Conservation (phyloP, 2,888 invertebrate genomes). For the Ophraella communa region DNA sequence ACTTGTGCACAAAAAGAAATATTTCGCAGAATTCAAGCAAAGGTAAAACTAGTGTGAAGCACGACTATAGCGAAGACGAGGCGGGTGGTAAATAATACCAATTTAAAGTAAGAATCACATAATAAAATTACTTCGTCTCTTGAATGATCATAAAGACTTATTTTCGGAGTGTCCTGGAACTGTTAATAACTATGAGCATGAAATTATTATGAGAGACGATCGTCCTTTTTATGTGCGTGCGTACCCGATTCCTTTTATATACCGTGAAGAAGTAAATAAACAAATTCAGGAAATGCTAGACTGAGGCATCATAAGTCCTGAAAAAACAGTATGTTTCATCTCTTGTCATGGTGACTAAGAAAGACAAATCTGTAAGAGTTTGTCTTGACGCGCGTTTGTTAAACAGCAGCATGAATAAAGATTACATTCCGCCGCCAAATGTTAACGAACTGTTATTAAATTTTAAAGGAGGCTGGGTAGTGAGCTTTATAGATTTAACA, state of each 20-base stretch:
- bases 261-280: background rate
- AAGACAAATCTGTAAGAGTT: conserved; percentile 28
- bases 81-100: too few relatives aligned
- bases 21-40: too few relatives aligned
- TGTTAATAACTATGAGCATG: background rate
- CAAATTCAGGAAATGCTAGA: conserved; percentile 19
- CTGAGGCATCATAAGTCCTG: conserved; percentile 20
- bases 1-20: too few relatives aligned
- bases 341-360: conserved; percentile 29
- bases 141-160: too few relatives aligned
- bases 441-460: conserved; percentile 14
- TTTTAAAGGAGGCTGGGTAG: conserved; percentile 13
- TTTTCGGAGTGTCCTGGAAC: too few relatives aligned
- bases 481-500: conserved; percentile 27
- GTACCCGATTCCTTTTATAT: conserved; percentile 19
- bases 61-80: too few relatives aligned
- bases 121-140: too few relatives aligned
- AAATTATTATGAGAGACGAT: conserved; percentile 15
- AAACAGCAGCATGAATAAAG: conserved; percentile 28
- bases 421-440: conserved; percentile 10
- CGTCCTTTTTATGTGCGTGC: background rate
- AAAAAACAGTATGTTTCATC: conserved; percentile 24
- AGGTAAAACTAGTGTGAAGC: too few relatives aligned
- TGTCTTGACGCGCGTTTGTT: conserved; percentile 33
- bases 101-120: too few relatives aligned